Evolutionary conservation across 2,797 vertebrate species (phyloP).

Genomic region (Pangasius krempfi): DNA sequence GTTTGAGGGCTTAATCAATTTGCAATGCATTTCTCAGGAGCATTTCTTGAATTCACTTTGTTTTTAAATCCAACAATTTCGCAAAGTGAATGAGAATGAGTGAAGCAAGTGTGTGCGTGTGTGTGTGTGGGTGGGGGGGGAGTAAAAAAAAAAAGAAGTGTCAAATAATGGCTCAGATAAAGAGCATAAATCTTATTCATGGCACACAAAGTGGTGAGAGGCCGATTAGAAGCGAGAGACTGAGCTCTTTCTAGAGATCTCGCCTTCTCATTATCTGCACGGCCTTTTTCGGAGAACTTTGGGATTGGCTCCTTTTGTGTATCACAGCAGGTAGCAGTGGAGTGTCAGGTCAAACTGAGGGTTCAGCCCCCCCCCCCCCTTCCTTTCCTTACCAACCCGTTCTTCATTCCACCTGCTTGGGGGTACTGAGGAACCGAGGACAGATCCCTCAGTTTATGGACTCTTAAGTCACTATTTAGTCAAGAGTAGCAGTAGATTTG

Average conservation of each 20-base stretch:
- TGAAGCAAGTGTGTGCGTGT: neutral
- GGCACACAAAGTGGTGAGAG: conserved; percentile 75
- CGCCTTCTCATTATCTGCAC: conserved; percentile 76
- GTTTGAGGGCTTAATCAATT: conserved; percentile 81
- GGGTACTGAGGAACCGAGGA: conserved; percentile 53
- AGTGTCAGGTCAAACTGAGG: conserved; percentile 78
- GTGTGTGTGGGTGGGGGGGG: neutral
- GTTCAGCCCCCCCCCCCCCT: conserved; percentile 27
- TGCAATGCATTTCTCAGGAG: conserved; percentile 74
- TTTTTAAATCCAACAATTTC: conserved; percentile 58
- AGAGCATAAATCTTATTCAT: conserved; percentile 80
- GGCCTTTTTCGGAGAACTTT: conserved; percentile 70
- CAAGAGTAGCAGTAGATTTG: neutral
- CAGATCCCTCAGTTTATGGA: conserved; percentile 6
- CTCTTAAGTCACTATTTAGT: neutral
- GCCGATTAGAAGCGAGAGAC: conserved; percentile 70
- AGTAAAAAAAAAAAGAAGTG: conserved; percentile 64
- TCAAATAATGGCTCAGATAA: conserved; percentile 78
- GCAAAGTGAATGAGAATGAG: conserved; percentile 57
- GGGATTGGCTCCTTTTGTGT: conserved; percentile 76
- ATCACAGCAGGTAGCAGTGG: conserved; percentile 81
- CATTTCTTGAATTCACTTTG: conserved; percentile 76
- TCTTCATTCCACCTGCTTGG: conserved; percentile 54
- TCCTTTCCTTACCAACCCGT: conserved; percentile 48
- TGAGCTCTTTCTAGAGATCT: conserved; percentile 66